phyloP scores from a whole-genome alignment of 2,888 invertebrate species.

The Cantharis rustica region DNA sequence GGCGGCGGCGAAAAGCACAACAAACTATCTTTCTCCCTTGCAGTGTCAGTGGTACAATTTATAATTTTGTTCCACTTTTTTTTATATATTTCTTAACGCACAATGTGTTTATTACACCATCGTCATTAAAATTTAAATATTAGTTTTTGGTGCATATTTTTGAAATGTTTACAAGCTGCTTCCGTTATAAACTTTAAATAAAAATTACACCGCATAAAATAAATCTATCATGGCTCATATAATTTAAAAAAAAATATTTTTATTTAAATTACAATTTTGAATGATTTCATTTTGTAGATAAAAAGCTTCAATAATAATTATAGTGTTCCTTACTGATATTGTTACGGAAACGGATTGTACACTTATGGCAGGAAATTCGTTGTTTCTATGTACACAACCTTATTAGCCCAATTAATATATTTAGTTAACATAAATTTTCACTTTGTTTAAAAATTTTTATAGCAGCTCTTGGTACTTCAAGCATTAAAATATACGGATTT shows the following conservation, averaged over 20 bases:
- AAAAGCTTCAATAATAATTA: background rate
- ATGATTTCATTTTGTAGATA: background rate
- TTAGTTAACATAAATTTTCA: constrained; percentile 14
- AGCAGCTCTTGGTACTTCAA: background rate
- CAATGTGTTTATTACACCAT: background rate
- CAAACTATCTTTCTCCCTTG: background rate
- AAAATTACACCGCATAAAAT: background rate
- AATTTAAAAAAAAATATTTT: background rate
- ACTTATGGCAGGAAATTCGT: constrained; percentile 5
- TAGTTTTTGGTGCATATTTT: background rate
- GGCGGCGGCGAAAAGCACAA: too few relatives aligned
- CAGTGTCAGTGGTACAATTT: too few relatives aligned
- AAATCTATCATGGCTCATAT: background rate
- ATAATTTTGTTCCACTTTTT: background rate
- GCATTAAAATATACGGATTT: background rate
- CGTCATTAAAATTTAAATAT: background rate
- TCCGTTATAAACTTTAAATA: background rate
- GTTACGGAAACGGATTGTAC: background rate
- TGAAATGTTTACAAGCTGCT: background rate
- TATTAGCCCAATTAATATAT: constrained; percentile 16
- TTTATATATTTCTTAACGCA: background rate
- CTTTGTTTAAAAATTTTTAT: constrained; percentile 10
- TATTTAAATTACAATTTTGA: background rate
- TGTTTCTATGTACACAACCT: constrained; percentile 8
- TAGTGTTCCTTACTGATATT: background rate